Base-by-base conservation (phyloP, 2,888 invertebrate genomes). In the Bombylius discolor region DNA sequence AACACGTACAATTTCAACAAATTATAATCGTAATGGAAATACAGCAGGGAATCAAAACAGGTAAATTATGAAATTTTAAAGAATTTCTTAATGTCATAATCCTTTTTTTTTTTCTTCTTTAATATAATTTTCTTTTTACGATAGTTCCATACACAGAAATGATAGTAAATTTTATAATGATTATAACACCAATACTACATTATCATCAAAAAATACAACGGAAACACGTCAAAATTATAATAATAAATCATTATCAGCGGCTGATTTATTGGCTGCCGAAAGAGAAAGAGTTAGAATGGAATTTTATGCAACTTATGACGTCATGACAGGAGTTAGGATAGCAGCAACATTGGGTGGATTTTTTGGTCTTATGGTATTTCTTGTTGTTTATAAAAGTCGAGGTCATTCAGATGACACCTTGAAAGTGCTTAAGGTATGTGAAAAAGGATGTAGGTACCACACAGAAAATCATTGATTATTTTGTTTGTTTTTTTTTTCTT, bases 271-370 rank as follows among this genome's bases (percentile, higher is more conserved):
- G 59, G 69, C 68, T 5, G 76, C 77, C 64, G 81, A 84, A 65
- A 79, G 84, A 56, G 85, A 87, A 70, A 81, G 83, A 67, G 79
- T 84, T 66, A 84, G 85, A 67, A 79, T 84, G 66, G 87, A 88
- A 70, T 92, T 89, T 77, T 91, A 89, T 78, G 85, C 86, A 66
- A 89, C 90, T 45, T 94, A 94, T 76, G 91, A 93, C 79, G 88
- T 88, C 73, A 92, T 91, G 91, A 93, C 92, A 66, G 93, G 93
- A 63, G 84, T 93, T 62, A 82, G 92, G 62, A 93, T 93, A 74
- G 93, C 93, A 64, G 89, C 89, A 64, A 93, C 93, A 5, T 78
- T 94, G 53, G 91, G 92, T 66, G 90, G 90, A 65, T 91, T 93
- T 76, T 93, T 93, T 76, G 86, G 88, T 61, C 79, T 93, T 67